Evolutionary conservation across 2,797 vertebrate genomes (phyloP).

Genomic region (Scyliorhinus canicula): DNA sequence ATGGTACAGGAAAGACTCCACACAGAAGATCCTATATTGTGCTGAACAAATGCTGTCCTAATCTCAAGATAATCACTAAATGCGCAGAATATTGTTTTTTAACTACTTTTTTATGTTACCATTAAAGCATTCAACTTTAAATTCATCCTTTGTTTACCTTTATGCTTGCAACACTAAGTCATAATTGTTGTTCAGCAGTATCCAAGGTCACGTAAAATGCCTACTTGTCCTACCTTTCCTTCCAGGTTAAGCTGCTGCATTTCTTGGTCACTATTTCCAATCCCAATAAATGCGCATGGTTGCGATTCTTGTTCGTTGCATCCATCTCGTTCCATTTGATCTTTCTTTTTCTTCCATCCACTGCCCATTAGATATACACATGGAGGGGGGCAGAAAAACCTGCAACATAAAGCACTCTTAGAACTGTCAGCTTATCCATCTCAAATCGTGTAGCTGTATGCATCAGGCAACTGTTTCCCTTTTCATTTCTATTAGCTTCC

Average conservation of each 20-base stretch:
- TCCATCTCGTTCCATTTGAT: conserved; percentile 95
- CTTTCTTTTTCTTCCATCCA: conserved; percentile 99
- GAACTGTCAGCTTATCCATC: neutral
- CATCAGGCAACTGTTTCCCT: neutral
- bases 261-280: conserved; percentile 98
- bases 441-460: neutral
- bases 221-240: conserved; percentile 78
- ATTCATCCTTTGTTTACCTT: neutral
- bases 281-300: conserved; percentile 95
- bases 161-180: neutral
- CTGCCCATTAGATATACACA: conserved; percentile 99
- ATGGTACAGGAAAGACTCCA: neutral
- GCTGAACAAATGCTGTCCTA: neutral
- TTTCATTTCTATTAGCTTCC: neutral
- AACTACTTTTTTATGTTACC: neutral
- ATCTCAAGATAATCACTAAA: neutral
- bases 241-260: conserved; percentile 98
- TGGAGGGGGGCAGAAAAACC: conserved; percentile 96
- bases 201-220: neutral
- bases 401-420: conserved; percentile 49
- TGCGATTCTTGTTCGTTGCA: conserved; percentile 95
- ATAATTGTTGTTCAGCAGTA: neutral
- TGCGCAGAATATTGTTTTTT: neutral
- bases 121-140: neutral
- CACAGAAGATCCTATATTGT: neutral